These are phyloP conservation scores for Chamaea fasciata DNA, from an alignment of 2,113 vertebrate species.

Conservation along the genomic window DNA sequence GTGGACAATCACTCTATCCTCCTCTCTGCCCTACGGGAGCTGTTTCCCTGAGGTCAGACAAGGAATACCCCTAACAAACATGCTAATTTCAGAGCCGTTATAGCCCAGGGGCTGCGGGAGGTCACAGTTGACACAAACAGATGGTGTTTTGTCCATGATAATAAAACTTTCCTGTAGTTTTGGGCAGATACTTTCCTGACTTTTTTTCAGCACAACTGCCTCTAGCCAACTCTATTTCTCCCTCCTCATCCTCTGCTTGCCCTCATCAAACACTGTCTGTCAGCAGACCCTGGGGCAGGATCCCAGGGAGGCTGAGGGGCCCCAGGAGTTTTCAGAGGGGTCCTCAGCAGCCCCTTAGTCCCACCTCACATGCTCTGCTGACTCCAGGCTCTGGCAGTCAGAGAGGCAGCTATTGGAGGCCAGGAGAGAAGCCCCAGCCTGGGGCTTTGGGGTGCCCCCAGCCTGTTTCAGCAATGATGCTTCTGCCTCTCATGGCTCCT, in stretches of 20 bases:
- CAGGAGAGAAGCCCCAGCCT: not conserved
- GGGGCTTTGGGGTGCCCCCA: not conserved
- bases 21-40: rapidly evolving
- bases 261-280: rapidly evolving
- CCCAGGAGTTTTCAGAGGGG: rapidly evolving
- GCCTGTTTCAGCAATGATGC: rapidly evolving
- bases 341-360: not conserved
- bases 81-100: conserved; percentile 21
- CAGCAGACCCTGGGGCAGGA: not conserved
- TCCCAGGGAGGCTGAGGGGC: rapidly evolving
- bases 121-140: conserved; percentile 28
- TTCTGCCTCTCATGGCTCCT: rapidly evolving
- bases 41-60: not conserved
- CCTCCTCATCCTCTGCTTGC: not conserved
- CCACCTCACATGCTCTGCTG: rapidly evolving
- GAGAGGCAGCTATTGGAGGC: not conserved
- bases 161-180: conserved; percentile 34
- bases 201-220: not conserved
- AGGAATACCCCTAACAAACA: not conserved
- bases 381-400: not conserved
- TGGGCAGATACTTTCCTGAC: not conserved
- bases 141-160: conserved; percentile 56
- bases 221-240: not conserved
- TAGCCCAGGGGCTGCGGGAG: not conserved
- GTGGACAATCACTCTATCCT: not conserved